Conservation (phyloP, 2,113 vertebrate genomes). For the Hydropotes inermis region DNA sequence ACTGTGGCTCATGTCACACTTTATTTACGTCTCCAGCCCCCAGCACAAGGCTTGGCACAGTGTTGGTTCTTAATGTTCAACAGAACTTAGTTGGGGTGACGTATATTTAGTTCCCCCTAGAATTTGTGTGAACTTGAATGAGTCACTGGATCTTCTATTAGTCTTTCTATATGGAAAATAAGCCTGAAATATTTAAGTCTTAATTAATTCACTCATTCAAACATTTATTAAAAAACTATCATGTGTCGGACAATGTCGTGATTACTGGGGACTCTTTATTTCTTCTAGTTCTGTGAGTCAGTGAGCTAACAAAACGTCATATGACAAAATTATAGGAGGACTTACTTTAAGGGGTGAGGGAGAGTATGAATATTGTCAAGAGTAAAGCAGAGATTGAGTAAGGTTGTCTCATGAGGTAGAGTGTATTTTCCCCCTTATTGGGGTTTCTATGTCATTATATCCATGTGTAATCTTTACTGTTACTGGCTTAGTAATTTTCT, state of each 20-base stretch:
- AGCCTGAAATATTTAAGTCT: not conserved
- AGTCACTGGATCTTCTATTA: not conserved
- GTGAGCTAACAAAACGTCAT: not conserved
- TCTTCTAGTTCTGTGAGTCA: not conserved
- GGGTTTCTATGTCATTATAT: not conserved
- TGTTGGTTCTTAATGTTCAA: not conserved
- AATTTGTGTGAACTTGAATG: not conserved
- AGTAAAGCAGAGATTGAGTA: not conserved
- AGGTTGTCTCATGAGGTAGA: not conserved
- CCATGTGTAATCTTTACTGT: not conserved
- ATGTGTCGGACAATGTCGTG: not conserved
- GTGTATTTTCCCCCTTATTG: not conserved
- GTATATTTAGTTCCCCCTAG: not conserved
- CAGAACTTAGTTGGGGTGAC: not conserved
- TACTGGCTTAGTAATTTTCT: not conserved
- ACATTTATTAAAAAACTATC: not conserved
- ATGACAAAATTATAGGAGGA: not conserved
- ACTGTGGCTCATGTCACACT: accelerated
- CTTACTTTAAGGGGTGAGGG: not conserved
- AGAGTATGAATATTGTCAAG: not conserved
- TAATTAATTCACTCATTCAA: not conserved
- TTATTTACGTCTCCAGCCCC: too few species aligned
- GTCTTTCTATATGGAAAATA: not conserved
- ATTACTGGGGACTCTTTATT: not conserved
- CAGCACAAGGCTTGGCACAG: not conserved